Base-by-base conservation (phyloP, 2,888 invertebrate genomes). In the Germaria angustata region DNA sequence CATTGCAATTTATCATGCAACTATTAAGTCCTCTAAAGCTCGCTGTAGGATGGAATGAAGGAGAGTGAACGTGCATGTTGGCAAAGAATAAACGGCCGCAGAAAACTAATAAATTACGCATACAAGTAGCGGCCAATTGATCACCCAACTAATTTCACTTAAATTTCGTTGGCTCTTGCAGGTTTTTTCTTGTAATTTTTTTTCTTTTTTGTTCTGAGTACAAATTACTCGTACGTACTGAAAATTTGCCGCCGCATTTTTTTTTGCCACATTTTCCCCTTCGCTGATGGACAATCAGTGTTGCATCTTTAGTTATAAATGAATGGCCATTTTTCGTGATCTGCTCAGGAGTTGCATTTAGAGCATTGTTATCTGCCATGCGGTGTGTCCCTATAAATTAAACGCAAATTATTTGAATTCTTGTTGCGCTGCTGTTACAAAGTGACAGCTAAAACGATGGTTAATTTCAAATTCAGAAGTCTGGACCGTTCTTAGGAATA, bases 341-440 rank as follows among this genome's bases (percentile, higher is more conserved):
- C 55, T 75, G 15, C 28, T 75, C 36, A 28, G 22, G 34, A 41
- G 20, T 24, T n/a, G 4, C 20, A 28, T 68, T 15, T 32, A 20
- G 2, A 9, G 22, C 8, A 46, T 57, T 75, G 65, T 81, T 81
- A 75, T 75, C 82, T 36, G 63, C 20, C 51, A 59, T 41, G 69
- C 76, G 84, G 59, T 72, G 76, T 80, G 78, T 80, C 81, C 75
- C 81, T 73, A 88, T 88, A 89, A 88, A 88, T 88, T 89, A 89
- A 88, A 88, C 86, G 87, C 80, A 88, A 88, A 88, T 87, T 88
- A 89, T 88, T 88, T 89, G 88, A 88, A 89, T 88, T 88, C 89
- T 75, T 80, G 69, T 83, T 79, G 51, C 32, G 49, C 63, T 71
- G 63, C 34, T 69, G 51, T 53, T 75, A 39, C 68, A 71, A 82